Evolutionary conservation across 2,113 vertebrate genomes (phyloP).

Genomic region (Isurus oxyrinchus): DNA sequence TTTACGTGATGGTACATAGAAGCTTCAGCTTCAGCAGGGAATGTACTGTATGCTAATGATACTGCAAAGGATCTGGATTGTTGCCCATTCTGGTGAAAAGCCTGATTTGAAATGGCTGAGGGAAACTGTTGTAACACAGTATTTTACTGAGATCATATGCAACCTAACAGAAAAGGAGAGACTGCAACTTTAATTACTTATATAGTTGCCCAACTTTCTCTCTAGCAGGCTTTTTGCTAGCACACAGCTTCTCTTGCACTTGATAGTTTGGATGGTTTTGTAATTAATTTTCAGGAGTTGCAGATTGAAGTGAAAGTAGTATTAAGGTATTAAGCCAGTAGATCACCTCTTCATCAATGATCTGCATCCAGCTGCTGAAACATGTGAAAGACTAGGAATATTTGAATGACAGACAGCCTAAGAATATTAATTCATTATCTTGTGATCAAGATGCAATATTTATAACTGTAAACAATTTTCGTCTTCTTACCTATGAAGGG

Average conservation of each 20-base stretch:
- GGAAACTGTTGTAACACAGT: not conserved
- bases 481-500: not conserved
- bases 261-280: not conserved
- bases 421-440: not conserved
- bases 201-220: not conserved
- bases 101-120: not conserved
- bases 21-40: not conserved
- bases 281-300: not conserved
- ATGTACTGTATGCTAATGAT: not conserved
- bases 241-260: not conserved
- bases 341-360: not conserved
- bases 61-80: not conserved
- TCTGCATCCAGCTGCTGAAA: not conserved
- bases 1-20: not conserved
- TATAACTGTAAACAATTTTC: not conserved
- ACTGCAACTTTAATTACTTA: not conserved
- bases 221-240: not conserved
- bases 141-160: not conserved
- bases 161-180: not conserved
- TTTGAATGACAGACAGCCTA: not conserved
- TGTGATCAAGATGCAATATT: not conserved
- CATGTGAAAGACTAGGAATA: not conserved
- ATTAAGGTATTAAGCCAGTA: not conserved
- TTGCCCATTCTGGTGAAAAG: not conserved
- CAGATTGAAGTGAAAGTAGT: not conserved